These are phyloP conservation scores for Trachelipus rathkii DNA, from an alignment of 1,140 invertebrate genomes.

Conservation along the genomic window DNA sequence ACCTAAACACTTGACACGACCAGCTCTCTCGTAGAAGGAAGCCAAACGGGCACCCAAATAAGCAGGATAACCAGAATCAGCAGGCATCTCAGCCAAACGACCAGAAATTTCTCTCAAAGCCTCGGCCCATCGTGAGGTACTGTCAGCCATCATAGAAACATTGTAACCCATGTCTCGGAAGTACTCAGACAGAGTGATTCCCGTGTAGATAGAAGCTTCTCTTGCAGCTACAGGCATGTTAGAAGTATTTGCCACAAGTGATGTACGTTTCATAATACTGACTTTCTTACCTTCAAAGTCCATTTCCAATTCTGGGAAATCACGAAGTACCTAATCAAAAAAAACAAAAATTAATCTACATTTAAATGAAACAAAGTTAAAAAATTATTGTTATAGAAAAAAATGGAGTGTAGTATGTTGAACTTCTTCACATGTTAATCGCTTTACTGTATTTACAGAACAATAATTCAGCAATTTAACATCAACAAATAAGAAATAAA, in stretches of 20 bases:
- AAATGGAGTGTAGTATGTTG: too few relatives aligned
- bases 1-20: conserved; percentile 93
- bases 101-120: conserved; percentile 99
- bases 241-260: conserved; percentile 97
- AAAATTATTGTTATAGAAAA: too few relatives aligned
- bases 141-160: conserved; percentile 99
- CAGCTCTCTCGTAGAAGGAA: conserved; percentile 98
- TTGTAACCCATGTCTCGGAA: conserved; percentile 99
- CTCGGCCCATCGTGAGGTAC: conserved; percentile 99
- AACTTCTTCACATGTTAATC: too few relatives aligned
- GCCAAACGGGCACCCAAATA: conserved; percentile 96
- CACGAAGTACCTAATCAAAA: conserved; percentile 75
- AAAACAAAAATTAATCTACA: not conserved
- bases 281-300: conserved; percentile 94
- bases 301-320: conserved; percentile 96
- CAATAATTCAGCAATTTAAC: too few relatives aligned
- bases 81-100: conserved; percentile 99
- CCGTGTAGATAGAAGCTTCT: conserved; percentile 99
- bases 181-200: conserved; percentile 97
- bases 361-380: not conserved
- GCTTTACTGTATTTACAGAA: too few relatives aligned
- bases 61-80: conserved; percentile 96
- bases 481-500: too few relatives aligned
- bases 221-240: conserved; percentile 99
- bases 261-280: conserved; percentile 99